Evolutionary conservation across 1,140 invertebrate genomes (phyloP).

Genomic region (Tigriopus japonicus): DNA sequence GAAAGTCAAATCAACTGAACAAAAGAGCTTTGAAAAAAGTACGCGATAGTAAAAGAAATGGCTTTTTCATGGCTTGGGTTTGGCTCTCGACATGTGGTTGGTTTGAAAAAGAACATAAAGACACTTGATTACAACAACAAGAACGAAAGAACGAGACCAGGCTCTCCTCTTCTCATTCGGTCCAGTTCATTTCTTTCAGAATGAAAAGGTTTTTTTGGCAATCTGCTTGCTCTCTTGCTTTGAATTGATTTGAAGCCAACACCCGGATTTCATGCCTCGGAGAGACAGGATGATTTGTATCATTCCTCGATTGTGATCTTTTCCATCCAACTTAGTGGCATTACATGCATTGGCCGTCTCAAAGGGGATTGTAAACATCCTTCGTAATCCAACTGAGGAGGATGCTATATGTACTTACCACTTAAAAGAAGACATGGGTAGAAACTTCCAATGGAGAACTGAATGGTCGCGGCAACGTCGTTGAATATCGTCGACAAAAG

Average conservation of each 20-base stretch:
- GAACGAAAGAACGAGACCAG: too few species aligned
- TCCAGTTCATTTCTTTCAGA: not conserved
- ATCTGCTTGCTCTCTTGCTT: not conserved
- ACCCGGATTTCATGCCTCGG: not conserved
- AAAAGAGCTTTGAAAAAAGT: not conserved
- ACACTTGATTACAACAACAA: too few species aligned
- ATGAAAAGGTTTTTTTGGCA: not conserved
- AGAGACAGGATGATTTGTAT: not conserved
- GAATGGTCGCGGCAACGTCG: slow-evolving; percentile 74
- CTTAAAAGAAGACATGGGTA: slow-evolving; percentile 44
- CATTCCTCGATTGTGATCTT: not conserved
- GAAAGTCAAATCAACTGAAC: not conserved
- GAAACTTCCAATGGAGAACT: slow-evolving; percentile 76
- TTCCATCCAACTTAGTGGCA: too few species aligned
- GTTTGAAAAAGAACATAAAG: not conserved
- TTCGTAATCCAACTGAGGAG: too few species aligned
- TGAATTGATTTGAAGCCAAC: not conserved
- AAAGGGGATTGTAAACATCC: not conserved
- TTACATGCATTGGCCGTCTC: too few species aligned
- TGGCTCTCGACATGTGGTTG: not conserved
- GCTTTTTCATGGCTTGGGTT: not conserved
- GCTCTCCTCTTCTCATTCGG: too few species aligned
- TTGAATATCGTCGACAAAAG: slow-evolving; percentile 69
- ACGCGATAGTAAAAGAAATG: not conserved
- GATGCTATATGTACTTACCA: not conserved